Base-by-base conservation (phyloP, 2,113 vertebrate species). In the Hyla sarda region DNA sequence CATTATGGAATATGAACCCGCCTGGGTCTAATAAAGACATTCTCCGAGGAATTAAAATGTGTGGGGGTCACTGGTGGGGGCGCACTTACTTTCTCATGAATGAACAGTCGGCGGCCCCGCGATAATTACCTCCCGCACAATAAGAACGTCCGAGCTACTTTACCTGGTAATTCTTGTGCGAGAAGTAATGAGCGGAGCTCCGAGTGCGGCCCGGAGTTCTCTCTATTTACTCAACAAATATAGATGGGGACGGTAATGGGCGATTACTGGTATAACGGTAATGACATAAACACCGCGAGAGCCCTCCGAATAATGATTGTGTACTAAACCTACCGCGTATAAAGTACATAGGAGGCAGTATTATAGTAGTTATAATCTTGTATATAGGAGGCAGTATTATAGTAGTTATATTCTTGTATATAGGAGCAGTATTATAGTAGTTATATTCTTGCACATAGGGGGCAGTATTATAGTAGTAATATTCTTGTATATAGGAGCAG, bases 1-100 rank as follows among this genome's bases (percentile, higher is more conserved):
- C 28, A 69, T 85, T 77, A 85, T 16, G 17, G 50, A 56, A 67
- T 85, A 47, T 85, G 67, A 85, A 50, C 58, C 28, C 52, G 25
- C 74, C 74, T 34, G 47, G 83, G 56, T 78, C 60, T 85, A 77
- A 77, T 77, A 77, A 65, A 58, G 83, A 85, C 56, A 85, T 85
- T 85, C 83, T 85, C 58, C 0, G 28, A 77, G 45, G 83, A 62
- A 85, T 78, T 85, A 78, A 60, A 85, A 32, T 37, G 56, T 65
- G 58, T 62, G 34, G 73, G 48, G 83, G 83, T 85, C 83, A 85
- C 58, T 32, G n/a, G 34, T 50, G 56, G 83, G 41, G 83, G 56
- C 83, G 32, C 60, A 65, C 58, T 32, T 77, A 52, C 60, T 85
- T 78, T 85, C 73, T 76, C 74, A 78, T 78, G 73, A 85, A 78